Base-by-base conservation (phyloP, 2,113 vertebrate species). In the Casuarius casuarius region DNA sequence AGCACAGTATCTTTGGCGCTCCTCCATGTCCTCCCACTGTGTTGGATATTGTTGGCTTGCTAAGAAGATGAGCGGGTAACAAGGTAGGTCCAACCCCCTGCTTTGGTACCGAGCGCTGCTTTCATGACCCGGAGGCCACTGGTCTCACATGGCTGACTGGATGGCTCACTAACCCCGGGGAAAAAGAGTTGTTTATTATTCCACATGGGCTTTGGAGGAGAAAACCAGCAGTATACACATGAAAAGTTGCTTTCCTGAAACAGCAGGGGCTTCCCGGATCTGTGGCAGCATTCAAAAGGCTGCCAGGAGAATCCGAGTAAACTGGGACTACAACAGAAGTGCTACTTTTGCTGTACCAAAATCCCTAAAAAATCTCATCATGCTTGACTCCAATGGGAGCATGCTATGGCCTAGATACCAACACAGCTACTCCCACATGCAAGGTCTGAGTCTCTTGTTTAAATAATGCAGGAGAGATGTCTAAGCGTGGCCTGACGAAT, bases 401-500 rank as follows among this genome's bases (percentile, higher is more conserved):
- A 94, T 65, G 19, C 67, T 91, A 67, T 48, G 94, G 87, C 25
- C 74, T 66, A 89, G 62, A 87, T 72, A 87, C 23, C 51, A 80
- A 54, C 38, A 80, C 51, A 78, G 66, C 65, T 80, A 54, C 51
- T 92, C 72, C 61, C 89, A 94, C 46, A 44, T 77, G 84, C 58
- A 88, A 93, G 88, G 68, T 52, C 51, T 94, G 72, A 49, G 58
- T 84, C 66, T 77, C 87, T 44, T 10, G 76, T 82, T 86, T 87
- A 80, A 90, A 93, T 83, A 92, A 95, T 87, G 93, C 54, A 95
- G 51, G 7, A 73, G 63, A 91, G 71, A 73, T 71, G 40, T 87
- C 94, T 92, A 84, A 94, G 85, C 65, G 78, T 81, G 0, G 1
- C 67, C 77, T 94, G 77, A 92, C 15, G 12, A 85, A 84, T 95